Evolutionary conservation across 2,888 invertebrate species (phyloP).

Genomic region (Drosophila subquinaria): DNA sequence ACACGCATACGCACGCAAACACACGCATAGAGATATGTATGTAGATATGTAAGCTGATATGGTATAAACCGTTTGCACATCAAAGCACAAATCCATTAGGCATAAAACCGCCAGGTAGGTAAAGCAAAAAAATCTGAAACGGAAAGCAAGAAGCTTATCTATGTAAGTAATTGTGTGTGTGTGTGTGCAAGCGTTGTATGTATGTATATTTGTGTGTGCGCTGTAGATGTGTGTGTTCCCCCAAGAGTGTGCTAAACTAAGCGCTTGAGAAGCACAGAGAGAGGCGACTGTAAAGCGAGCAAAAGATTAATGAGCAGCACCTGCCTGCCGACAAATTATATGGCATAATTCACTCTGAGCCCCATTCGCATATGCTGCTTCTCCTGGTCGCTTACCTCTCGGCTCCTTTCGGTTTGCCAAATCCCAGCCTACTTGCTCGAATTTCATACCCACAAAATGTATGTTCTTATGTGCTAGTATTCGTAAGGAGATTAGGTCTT

Average conservation of each 20-base stretch:
- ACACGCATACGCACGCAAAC: constrained; percentile 41
- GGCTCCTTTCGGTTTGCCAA: constrained; percentile 9
- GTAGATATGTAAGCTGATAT: constrained; percentile 34
- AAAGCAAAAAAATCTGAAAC: constrained; percentile 25
- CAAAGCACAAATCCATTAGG: constrained; percentile 77
- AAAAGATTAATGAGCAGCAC: constrained; percentile 77
- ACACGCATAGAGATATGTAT: background rate
- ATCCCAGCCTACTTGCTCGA: constrained; percentile 15
- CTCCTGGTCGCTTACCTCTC: background rate
- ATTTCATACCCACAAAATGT: background rate
- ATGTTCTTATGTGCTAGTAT: background rate
- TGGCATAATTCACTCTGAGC: constrained; percentile 73
- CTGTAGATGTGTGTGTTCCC: background rate
- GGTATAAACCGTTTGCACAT: constrained; percentile 67
- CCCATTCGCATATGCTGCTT: constrained; percentile 50
- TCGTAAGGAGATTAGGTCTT: background rate
- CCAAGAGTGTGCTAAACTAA: constrained; percentile 58
- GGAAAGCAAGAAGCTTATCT: constrained; percentile 46
- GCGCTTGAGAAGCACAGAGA: constrained; percentile 41
- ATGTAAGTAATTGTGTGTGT: constrained; percentile 16
- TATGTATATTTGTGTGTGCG: background rate
- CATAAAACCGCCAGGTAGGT: constrained; percentile 52
- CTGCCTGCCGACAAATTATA: constrained; percentile 76
- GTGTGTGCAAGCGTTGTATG: background rate
- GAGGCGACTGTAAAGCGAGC: constrained; percentile 54